A percentile compares a stretch with the other conserved stretches of the same genome.
Evolutionary conservation across 2,113 vertebrate genomes (phyloP).

Genomic region (Corythornis cristatus): DNA sequence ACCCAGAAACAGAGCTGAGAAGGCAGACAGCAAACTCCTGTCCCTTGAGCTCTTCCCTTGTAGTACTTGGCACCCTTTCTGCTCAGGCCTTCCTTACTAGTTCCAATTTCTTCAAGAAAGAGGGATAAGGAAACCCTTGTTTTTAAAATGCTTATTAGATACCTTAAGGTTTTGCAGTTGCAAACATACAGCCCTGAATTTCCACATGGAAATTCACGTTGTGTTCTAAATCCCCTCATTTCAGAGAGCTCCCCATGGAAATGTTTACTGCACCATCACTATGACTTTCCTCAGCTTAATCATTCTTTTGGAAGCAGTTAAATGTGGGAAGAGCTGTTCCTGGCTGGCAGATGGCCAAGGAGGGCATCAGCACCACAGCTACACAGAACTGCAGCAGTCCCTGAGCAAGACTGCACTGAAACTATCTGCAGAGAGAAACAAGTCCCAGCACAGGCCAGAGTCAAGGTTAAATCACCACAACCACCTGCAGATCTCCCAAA

Average conservation of each 20-base stretch:
- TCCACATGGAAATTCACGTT: too few species aligned
- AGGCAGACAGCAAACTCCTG: too few species aligned
- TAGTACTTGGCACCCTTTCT: too few species aligned
- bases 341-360: background rate
- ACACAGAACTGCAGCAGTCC: background rate
- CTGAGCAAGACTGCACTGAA: background rate
- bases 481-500: background rate
- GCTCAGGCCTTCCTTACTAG: too few species aligned
- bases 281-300: background rate
- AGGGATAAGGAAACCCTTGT: too few species aligned
- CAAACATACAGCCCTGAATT: too few species aligned
- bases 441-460: background rate
- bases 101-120: too few species aligned
- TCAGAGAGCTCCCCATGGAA: background rate
- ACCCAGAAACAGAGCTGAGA: too few species aligned
- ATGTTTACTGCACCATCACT: background rate
- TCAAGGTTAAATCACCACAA: background rate
- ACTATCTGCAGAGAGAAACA: background rate
- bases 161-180: too few species aligned
- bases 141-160: too few species aligned
- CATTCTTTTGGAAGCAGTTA: conserved; percentile 8
- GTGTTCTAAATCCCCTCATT: background rate
- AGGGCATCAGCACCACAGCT: background rate
- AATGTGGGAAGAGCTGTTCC: background rate
- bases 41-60: too few species aligned